A percentile compares a stretch with the other conserved stretches of the same genome.
Evolutionary conservation across 2,888 invertebrate species (phyloP).

Genomic region (Eulithis prunata): DNA sequence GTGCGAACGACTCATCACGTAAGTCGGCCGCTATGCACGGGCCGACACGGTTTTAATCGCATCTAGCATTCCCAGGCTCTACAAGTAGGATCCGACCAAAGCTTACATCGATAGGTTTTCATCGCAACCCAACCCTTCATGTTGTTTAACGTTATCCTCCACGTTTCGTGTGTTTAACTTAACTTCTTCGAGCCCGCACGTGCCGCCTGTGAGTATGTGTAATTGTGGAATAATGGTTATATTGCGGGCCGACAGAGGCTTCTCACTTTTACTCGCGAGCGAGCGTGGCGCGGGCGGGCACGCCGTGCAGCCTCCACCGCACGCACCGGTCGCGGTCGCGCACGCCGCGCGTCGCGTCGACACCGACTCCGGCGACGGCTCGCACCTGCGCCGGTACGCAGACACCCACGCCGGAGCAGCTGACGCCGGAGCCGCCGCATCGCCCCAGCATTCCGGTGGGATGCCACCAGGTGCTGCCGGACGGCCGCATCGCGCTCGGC

Average conservation of each 20-base stretch:
- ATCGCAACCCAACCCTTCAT: slow-evolving; percentile 25
- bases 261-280: slow-evolving; percentile 89
- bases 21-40: slow-evolving; percentile 89
- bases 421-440: slow-evolving; percentile 67
- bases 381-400: slow-evolving; percentile 57
- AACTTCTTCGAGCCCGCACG: slow-evolving; percentile 48
- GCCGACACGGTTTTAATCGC: slow-evolving; percentile 86
- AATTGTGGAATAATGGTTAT: slow-evolving; percentile 51
- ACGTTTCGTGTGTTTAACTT: slow-evolving; percentile 45
- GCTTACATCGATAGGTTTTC: slow-evolving; percentile 30
- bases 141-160: slow-evolving; percentile 23
- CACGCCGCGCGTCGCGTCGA: slow-evolving; percentile 72
- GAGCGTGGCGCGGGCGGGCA: slow-evolving; percentile 89
- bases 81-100: slow-evolving; percentile 4
- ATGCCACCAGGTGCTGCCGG: slow-evolving; percentile 80
- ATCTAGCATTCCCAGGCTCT: slow-evolving; percentile 34
- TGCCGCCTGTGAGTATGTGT: slow-evolving; percentile 51
- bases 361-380: slow-evolving; percentile 52
- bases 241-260: slow-evolving; percentile 78
- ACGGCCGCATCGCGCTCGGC: slow-evolving; percentile 80
- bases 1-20: slow-evolving; percentile 99
- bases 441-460: slow-evolving; percentile 83
- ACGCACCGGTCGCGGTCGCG: slow-evolving; percentile 75
- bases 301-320: slow-evolving; percentile 85
- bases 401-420: slow-evolving; percentile 53